Evolutionary conservation across 1,140 invertebrate genomes (phyloP), one percentile per base, ranked within the genome.

Genomic region (Magallana ariakensis): DNA sequence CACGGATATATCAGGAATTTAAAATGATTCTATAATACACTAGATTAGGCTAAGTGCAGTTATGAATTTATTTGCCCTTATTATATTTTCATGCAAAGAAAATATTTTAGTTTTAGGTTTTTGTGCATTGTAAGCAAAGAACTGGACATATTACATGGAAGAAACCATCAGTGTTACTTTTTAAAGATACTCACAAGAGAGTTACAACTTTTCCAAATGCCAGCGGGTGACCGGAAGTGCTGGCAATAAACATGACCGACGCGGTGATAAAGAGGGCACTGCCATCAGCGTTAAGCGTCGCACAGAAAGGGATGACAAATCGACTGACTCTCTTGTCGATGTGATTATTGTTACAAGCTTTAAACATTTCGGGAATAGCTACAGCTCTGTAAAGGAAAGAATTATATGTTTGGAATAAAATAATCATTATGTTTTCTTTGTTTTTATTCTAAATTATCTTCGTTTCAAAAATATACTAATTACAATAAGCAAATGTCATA

Each of bases 201-300:
- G 88, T 89, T 5, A 90, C 81, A 3, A 91, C 75, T 13, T 90
- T 87, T 11, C 89, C 88, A 89, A 97, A 96, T 54, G 96, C 96
- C 22, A 99, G 94, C 22, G 95, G 94, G 91, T 98, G 97, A 84
- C 96, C 96, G 91, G 98, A 97, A 96, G 98, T 97, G 95, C 99
- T 98, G 57, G 98, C 98, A 60, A 99, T 97, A 94, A 99, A 99
- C 88, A 98, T 96, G 57, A 97, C 97, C 6, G 98, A 97, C 0
- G 98, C 96, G 0, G 97, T 96, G 16, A 99, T 96, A 94, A 98
- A 99, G 9, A 99, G 94, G 0, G 98, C 98, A 0, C 98, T 99
- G 11, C 98, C 98, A 92, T 99, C 98, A 97, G 98, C 98, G 94
- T 98, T 99, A 90, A 98, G 97, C 89, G 98, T 98, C 92, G 97